Conservation (phyloP, 2,113 vertebrate species). For the Australoheros scitulus region DNA sequence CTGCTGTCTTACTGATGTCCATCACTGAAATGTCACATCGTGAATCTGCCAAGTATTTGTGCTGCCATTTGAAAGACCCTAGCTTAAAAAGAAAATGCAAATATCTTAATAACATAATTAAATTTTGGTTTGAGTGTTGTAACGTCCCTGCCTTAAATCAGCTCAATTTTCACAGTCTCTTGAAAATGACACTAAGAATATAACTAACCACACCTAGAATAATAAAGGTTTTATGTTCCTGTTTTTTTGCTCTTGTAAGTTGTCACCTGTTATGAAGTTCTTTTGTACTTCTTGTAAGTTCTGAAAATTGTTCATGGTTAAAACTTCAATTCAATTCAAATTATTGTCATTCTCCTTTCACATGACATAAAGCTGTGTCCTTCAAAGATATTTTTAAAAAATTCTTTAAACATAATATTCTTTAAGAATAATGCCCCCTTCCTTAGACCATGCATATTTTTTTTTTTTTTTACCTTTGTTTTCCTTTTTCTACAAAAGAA, state of each 20-base stretch:
- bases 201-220: neutral
- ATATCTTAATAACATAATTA: neutral
- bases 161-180: neutral
- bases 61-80: neutral
- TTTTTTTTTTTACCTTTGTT: neutral
- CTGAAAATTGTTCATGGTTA: neutral
- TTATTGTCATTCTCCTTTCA: neutral
- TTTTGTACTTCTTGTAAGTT: neutral
- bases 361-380: neutral
- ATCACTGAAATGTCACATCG: constrained; percentile 39
- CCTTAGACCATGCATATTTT: neutral
- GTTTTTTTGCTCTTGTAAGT: neutral
- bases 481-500: neutral
- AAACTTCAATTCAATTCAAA: neutral
- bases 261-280: neutral
- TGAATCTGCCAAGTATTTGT: constrained; percentile 13
- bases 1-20: constrained; percentile 29
- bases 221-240: neutral
- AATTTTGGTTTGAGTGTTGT: neutral
- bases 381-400: neutral
- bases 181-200: neutral
- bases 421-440: neutral
- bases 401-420: neutral
- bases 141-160: neutral
- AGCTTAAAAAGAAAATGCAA: neutral